Base-by-base conservation (phyloP, 2,888 invertebrate genomes). In the Drosophila pseudotakahashii region DNA sequence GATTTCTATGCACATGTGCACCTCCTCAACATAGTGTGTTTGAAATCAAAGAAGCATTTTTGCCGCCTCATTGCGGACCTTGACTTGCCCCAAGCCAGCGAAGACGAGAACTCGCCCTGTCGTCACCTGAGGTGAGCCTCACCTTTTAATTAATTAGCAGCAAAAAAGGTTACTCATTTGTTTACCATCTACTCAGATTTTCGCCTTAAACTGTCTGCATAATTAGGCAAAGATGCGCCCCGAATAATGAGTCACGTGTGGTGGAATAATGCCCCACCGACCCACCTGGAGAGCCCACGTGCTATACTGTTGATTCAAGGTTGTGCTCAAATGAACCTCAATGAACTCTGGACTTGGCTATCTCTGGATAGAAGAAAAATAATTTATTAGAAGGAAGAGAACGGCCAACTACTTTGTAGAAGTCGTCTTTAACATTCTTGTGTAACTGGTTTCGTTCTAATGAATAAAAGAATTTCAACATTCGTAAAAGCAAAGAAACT, bases 141-240 rank as follows among this genome's bases (percentile, higher is more conserved):
- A 79, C 82, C 88, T 82, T 63, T 48, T 67, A 87, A 84, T 82
- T 87, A 82, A 82, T 82, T 87, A 87, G 76, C 62, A 47, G 54
- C 73, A 52, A 10, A 34, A 39, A 34, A 60, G 37, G 34, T 61
- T 53, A 19, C 52, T 51, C 52, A 52, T 81, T 78, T 75, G 68
- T 62, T 68, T 69, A 52, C 55, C 30, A 36, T 32, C 41, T 34
- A 51, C 36, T 14, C 19, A 64, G 59, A 54, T 45, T 57, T 36
- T 14, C 47, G 57, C 61, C 67, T 36, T n/a, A 61, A 53, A 58
- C 62, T 52, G 54, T 54, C 32, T 37, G 60, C 74, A 71, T 77
- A 75, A 85, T 75, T 73, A 81, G 64, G 50, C 73, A 62, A 66
- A 79, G 86, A 85, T 81, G 85, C 54, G 63, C 64, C 54, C 69